phyloP scores from a whole-genome alignment of 1,140 invertebrate species.

The Ceratina japonica region DNA sequence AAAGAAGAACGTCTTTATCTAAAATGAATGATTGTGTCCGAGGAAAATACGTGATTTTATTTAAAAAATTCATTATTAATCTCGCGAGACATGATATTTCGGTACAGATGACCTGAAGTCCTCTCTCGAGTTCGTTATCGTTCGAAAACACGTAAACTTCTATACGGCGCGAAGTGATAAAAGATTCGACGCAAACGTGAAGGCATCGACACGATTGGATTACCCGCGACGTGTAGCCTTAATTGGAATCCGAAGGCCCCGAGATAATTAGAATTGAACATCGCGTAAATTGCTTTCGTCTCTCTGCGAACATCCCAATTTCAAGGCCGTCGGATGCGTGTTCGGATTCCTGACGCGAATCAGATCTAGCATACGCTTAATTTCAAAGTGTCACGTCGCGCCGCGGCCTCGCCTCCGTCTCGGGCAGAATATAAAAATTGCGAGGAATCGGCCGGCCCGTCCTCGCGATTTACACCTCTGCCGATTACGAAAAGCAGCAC shows the following conservation, averaged over 20 bases:
- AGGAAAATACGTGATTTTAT: too few relatives aligned
- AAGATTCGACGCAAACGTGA: too few relatives aligned
- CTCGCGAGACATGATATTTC: too few relatives aligned
- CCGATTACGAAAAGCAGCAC: not conserved
- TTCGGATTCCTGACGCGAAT: not conserved
- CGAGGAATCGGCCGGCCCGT: too few relatives aligned
- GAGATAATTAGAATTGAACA: slow-evolving; percentile 4
- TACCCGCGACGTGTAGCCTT: not conserved
- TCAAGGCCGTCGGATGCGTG: slow-evolving; percentile 25
- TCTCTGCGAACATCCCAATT: slow-evolving; percentile 26
- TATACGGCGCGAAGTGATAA: too few relatives aligned
- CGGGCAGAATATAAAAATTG: not conserved
- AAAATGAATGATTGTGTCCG: too few relatives aligned
- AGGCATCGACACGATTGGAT: not conserved
- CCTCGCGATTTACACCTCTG: not conserved
- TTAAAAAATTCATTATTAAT: too few relatives aligned
- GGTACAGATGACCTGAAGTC: too few relatives aligned
- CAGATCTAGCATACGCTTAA: not conserved
- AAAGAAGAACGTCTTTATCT: too few relatives aligned
- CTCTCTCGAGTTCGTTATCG: too few relatives aligned
- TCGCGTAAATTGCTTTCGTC: not conserved
- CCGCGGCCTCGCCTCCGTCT: not conserved
- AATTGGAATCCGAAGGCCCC: not conserved
- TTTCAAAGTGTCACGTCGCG: not conserved
- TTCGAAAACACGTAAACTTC: too few relatives aligned